Evolutionary conservation across 2,113 vertebrate species (phyloP).

Genomic region (Salvator merianae): DNA sequence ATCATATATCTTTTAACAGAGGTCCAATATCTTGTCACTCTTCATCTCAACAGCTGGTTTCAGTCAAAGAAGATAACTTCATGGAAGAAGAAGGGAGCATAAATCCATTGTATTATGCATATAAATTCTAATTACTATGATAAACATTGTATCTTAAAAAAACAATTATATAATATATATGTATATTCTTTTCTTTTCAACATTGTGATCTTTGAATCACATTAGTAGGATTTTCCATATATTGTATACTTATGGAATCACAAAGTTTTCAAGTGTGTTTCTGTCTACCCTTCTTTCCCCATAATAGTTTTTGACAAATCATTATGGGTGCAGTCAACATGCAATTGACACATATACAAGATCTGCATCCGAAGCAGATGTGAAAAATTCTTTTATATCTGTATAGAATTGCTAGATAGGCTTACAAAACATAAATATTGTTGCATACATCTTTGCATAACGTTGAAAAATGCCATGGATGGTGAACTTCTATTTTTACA

Average conservation of each 20-base stretch:
- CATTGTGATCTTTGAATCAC: neutral
- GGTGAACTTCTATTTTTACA: too few relatives aligned
- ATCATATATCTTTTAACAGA: conserved; percentile 11
- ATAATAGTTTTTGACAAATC: conserved; percentile 6
- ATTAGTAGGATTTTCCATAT: neutral
- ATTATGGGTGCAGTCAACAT: conserved; percentile 13
- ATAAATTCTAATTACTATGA: neutral
- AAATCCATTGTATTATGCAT: neutral
- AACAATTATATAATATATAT: neutral
- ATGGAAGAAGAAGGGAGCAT: neutral
- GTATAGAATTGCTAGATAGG: neutral
- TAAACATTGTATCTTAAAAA: neutral
- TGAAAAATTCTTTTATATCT: neutral
- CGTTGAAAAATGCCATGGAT: neutral
- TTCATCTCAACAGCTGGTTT: neutral
- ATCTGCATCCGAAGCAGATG: conserved; percentile 27
- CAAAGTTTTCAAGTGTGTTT: neutral
- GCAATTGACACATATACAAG: neutral
- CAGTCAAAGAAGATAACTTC: conserved; percentile 14
- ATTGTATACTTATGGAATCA: neutral
- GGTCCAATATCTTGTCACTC: conserved; percentile 6
- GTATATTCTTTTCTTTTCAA: neutral
- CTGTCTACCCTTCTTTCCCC: neutral
- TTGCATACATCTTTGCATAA: neutral
- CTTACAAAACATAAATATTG: conserved; percentile 2